Evolutionary conservation across 2,113 vertebrate species (phyloP).

Genomic region (Lucifuga dentata): DNA sequence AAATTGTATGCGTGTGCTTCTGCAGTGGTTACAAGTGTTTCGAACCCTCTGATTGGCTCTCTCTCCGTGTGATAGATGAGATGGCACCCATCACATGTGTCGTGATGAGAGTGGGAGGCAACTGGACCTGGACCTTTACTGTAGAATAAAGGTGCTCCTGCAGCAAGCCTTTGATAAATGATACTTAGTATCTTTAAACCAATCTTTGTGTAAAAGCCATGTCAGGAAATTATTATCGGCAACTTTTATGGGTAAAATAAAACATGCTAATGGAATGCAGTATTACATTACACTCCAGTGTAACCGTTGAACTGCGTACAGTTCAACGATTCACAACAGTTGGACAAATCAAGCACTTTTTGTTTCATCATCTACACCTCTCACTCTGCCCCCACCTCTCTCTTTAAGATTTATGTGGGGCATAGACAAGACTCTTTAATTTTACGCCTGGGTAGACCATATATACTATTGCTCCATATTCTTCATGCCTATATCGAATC

Average conservation of each 20-base stretch:
- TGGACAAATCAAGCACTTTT: slow-evolving; percentile 55
- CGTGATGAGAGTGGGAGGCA: slow-evolving; percentile 28
- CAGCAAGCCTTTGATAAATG: slow-evolving; percentile 47
- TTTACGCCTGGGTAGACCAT: slow-evolving; percentile 76
- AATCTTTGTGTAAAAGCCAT: slow-evolving; percentile 36
- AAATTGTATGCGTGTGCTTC: slow-evolving; percentile 47
- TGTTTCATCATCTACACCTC: slow-evolving; percentile 45
- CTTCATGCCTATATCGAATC: slow-evolving; percentile 64
- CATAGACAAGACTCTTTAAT: slow-evolving; percentile 76
- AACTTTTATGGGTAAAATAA: slow-evolving; percentile 30
- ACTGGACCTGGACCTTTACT: slow-evolving; percentile 15
- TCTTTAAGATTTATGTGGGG: slow-evolving; percentile 68
- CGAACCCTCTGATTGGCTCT: slow-evolving; percentile 38
- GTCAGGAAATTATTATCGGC: slow-evolving; percentile 33
- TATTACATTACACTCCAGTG: slow-evolving; percentile 38
- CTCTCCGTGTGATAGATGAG: slow-evolving; percentile 51
- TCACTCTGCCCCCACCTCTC: slow-evolving; percentile 25
- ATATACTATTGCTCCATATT: slow-evolving; percentile 69
- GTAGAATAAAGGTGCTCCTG: background rate
- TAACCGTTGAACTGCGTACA: slow-evolving; percentile 48
- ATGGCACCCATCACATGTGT: slow-evolving; percentile 36
- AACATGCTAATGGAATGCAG: slow-evolving; percentile 19
- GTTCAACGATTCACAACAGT: slow-evolving; percentile 50
- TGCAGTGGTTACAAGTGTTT: slow-evolving; percentile 28
- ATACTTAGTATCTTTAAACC: slow-evolving; percentile 43